Percentiles rank a stretch among this genome's conserved stretches.
Conservation (phyloP, 1,140 invertebrate species). For the Hyposmocoma kahamanoa region DNA sequence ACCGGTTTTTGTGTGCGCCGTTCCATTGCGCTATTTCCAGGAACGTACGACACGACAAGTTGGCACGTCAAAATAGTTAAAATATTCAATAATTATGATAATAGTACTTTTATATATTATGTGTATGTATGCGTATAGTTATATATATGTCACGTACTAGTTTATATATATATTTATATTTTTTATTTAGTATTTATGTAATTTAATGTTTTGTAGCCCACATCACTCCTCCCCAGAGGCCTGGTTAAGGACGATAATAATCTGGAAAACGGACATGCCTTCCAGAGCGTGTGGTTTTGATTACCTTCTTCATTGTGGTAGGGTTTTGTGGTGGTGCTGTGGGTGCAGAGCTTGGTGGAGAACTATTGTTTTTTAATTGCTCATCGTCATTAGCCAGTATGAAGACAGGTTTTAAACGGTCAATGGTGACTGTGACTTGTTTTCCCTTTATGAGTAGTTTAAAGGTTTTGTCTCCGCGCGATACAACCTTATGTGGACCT, state of each 20-base stretch:
- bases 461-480: conserved; percentile 1
- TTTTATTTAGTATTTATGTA: too few relatives aligned
- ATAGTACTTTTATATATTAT: too few relatives aligned
- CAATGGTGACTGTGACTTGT: conserved; percentile 6
- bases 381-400: neutral
- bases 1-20: too few relatives aligned
- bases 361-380: neutral
- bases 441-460: conserved; percentile 2
- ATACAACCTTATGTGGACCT: conserved; percentile 7
- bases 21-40: too few relatives aligned
- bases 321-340: neutral
- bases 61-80: too few relatives aligned
- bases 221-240: neutral
- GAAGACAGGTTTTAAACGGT: conserved; percentile 5
- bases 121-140: too few relatives aligned
- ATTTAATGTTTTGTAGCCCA: too few relatives aligned
- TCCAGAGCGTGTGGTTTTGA: neutral
- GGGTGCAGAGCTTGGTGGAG: neutral
- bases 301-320: neutral
- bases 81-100: too few relatives aligned
- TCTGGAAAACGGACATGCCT: neutral
- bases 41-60: too few relatives aligned
- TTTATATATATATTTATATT: too few relatives aligned
- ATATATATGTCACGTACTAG: too few relatives aligned
- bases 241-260: neutral